A percentile compares a stretch with the other conserved stretches of the same genome.
Evolutionary conservation across 2,888 invertebrate species (phyloP).

Genomic region (Ophion slaviceki): DNA sequence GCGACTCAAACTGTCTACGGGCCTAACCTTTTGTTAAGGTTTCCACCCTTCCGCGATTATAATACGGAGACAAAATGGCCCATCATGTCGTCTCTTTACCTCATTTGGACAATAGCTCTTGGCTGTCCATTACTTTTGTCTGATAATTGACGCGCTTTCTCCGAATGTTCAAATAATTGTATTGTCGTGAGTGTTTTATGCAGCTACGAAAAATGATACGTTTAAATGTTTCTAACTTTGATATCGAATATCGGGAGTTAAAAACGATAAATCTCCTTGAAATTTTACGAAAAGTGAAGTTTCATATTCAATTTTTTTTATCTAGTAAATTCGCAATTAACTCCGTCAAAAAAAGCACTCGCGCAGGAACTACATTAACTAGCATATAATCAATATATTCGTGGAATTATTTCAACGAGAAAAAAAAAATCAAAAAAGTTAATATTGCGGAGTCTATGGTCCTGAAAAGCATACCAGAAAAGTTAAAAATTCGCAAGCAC

Average conservation of each 20-base stretch:
- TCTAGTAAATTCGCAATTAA: neutral
- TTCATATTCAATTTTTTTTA: neutral
- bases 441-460: neutral
- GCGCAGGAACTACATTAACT: neutral
- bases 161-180: too few relatives aligned
- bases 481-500: conserved; percentile 19
- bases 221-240: too few relatives aligned
- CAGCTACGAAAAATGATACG: too few relatives aligned
- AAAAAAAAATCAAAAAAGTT: neutral
- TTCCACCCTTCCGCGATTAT: too few relatives aligned
- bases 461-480: neutral
- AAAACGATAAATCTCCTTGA: neutral
- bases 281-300: neutral
- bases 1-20: too few relatives aligned
- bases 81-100: too few relatives aligned
- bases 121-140: too few relatives aligned
- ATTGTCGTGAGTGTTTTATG: too few relatives aligned
- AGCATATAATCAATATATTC: neutral
- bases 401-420: neutral
- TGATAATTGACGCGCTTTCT: too few relatives aligned
- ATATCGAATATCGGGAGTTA: neutral
- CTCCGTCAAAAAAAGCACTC: neutral
- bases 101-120: too few relatives aligned
- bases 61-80: too few relatives aligned
- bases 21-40: too few relatives aligned